Percentiles rank a stretch among this genome's conserved stretches.
phyloP scores from a whole-genome alignment of 2,797 vertebrate genomes.

The Chromobotia macracanthus region DNA sequence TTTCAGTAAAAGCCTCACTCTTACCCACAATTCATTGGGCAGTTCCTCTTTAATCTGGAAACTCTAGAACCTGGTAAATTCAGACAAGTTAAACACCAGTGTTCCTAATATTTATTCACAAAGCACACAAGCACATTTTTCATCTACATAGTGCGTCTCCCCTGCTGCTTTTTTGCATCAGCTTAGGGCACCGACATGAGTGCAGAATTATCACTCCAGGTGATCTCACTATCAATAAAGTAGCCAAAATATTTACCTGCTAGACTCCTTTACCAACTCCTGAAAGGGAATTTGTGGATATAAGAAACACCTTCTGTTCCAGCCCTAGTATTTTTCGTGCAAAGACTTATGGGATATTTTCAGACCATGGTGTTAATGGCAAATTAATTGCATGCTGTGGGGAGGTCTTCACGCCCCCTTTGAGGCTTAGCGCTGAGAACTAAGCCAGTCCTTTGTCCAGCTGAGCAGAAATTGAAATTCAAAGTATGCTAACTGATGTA shows the following conservation, averaged over 20 bases:
- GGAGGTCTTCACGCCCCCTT: conserved; percentile 23
- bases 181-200: conserved; percentile 42
- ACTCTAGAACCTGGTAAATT: conserved; percentile 63
- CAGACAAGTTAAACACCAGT: conserved; percentile 57
- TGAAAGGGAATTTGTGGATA: conserved; percentile 1
- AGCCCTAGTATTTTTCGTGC: conserved; percentile 3
- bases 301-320: neutral
- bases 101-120: conserved; percentile 69
- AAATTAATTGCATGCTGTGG: conserved; percentile 44
- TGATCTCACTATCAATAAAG: conserved; percentile 34
- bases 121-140: conserved; percentile 65
- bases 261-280: conserved; percentile 6
- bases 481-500: conserved; percentile 40
- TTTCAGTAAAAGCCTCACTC: neutral
- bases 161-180: conserved; percentile 53
- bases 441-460: conserved; percentile 42
- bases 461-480: conserved; percentile 51
- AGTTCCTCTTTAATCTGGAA: conserved; percentile 36
- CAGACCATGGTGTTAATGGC: conserved; percentile 39
- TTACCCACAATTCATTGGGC: conserved; percentile 47
- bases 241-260: conserved; percentile 10
- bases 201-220: conserved; percentile 21
- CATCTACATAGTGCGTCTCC: conserved; percentile 62
- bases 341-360: conserved; percentile 21
- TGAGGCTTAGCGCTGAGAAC: conserved; percentile 35